phyloP scores from a whole-genome alignment of 2,113 vertebrate genomes.

The Cichladusa arquata region DNA sequence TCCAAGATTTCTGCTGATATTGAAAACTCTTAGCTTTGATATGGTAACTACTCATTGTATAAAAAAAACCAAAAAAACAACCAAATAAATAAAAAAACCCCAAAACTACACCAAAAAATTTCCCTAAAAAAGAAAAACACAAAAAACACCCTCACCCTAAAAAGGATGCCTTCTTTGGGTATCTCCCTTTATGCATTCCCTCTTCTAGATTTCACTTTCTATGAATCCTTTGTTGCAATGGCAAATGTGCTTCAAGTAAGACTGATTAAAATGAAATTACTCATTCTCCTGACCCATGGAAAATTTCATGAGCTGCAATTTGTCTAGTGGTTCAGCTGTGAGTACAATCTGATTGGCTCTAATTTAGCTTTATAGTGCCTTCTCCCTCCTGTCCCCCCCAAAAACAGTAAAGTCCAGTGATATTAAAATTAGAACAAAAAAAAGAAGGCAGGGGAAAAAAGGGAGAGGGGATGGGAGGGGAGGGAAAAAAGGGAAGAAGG shows the following conservation, averaged over 20 bases:
- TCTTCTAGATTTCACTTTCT: neutral
- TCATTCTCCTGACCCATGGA: constrained; percentile 73
- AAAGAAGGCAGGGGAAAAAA: neutral
- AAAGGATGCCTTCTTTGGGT: neutral
- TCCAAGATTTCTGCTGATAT: neutral
- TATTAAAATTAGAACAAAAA: constrained; percentile 46
- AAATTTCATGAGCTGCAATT: constrained; percentile 76
- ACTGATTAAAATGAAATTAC: constrained; percentile 79
- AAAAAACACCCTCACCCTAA: accelerated
- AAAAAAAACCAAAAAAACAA: neutral
- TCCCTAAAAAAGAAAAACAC: neutral
- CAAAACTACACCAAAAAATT: too few relatives aligned
- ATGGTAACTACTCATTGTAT: neutral
- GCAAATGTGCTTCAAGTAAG: constrained; percentile 65
- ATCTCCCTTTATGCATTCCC: neutral
- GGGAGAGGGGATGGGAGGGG: neutral
- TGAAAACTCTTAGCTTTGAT: neutral
- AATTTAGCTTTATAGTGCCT: constrained; percentile 70
- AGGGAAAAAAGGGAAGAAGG: neutral
- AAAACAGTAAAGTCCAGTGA: constrained; percentile 23
- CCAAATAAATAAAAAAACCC: too few relatives aligned
- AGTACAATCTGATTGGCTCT: constrained; percentile 72
- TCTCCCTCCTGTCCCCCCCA: neutral
- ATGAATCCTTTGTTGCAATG: constrained; percentile 22
- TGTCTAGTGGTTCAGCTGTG: constrained; percentile 72